Conservation (phyloP, 2,888 invertebrate genomes). For the Xanthorhoe designata region DNA sequence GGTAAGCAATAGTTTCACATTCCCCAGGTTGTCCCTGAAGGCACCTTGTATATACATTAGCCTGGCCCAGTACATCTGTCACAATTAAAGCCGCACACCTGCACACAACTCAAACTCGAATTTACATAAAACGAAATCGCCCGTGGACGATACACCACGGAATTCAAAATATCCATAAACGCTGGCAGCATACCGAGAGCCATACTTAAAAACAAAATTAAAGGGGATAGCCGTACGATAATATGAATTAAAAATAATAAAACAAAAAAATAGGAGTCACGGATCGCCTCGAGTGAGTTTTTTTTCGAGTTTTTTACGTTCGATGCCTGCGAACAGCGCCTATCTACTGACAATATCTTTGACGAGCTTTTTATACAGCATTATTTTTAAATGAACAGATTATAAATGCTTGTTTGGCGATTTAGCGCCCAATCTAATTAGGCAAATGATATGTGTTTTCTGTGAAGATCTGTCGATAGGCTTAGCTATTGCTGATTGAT, state of each 20-base stretch:
- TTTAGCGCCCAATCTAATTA: conserved; percentile 86
- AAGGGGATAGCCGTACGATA: conserved; percentile 85
- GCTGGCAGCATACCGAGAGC: conserved; percentile 83
- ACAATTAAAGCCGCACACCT: conserved; percentile 71
- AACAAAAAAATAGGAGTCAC: conserved; percentile 84
- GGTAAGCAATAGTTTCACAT: conserved; percentile 18
- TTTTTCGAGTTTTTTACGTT: conserved; percentile 72
- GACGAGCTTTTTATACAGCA: conserved; percentile 83
- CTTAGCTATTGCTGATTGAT: conserved; percentile 72
- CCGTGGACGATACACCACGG: conserved; percentile 76
- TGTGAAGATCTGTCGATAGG: conserved; percentile 64
- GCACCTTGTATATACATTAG: conserved; percentile 31
- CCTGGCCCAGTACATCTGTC: conserved; percentile 66
- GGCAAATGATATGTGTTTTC: conserved; percentile 85
- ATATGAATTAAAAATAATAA: conserved; percentile 86
- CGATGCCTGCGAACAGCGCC: conserved; percentile 79
- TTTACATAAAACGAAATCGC: conserved; percentile 82
- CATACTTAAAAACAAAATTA: conserved; percentile 86
- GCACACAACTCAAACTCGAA: conserved; percentile 55
- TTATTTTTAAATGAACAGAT: conserved; percentile 85
- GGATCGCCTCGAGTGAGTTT: conserved; percentile 83
- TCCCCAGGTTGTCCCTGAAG: background rate
- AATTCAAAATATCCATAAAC: conserved; percentile 84
- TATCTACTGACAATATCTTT: conserved; percentile 85
- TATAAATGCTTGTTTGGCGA: conserved; percentile 85